Evolutionary conservation across 1,140 invertebrate genomes (phyloP), one percentile per base, ranked within the genome.

Genomic region (Semibalanus balanoides): DNA sequence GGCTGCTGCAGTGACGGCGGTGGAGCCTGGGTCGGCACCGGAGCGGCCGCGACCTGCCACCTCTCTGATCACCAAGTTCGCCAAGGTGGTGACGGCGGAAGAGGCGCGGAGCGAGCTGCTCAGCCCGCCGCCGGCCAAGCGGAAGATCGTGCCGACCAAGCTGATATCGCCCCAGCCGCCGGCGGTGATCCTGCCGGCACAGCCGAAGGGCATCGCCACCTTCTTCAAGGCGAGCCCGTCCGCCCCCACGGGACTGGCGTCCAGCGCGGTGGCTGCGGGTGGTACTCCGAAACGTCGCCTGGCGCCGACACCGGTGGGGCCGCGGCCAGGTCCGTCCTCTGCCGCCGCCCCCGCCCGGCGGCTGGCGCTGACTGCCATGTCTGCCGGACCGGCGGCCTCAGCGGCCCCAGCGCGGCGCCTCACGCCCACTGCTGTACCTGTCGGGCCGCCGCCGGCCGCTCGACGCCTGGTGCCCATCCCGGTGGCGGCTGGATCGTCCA

Each of bases 51-150:
- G 51, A 1, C 11, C 51, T 3, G 51, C 14, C 22, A 25, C 22
- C 14, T 14, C 51, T 1, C 87, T 88, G 80, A 87, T 89, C 17
- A 88, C 87, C 9, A 85, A 88, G 76, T 89, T 86, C 79, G 85
- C 88, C 22, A 86, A 87, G 76, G 86, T 85, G 28, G 81, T 87
- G 27, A 84, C 83, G 0, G 82, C 84, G n/a, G 85, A 85, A 72
- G 85, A 86, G 35, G 83, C 51, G 51, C 51, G 51, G 7, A 14
- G 51, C 22, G 51, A 64, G 51, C 51, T 64, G 51, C 51, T 64
- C 51, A 64, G 51, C 51, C 51, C 51, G 51, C 35, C 35, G 35
- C 51, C 51, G 22, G 51, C 51, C 11, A 64, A 64, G 51, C 51
- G 51, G 51, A 64, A 64, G 51, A 64, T 64, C 51, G 22, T 64